phyloP scores from a whole-genome alignment of 2,113 vertebrate species.

The Corydoras sp. region DNA sequence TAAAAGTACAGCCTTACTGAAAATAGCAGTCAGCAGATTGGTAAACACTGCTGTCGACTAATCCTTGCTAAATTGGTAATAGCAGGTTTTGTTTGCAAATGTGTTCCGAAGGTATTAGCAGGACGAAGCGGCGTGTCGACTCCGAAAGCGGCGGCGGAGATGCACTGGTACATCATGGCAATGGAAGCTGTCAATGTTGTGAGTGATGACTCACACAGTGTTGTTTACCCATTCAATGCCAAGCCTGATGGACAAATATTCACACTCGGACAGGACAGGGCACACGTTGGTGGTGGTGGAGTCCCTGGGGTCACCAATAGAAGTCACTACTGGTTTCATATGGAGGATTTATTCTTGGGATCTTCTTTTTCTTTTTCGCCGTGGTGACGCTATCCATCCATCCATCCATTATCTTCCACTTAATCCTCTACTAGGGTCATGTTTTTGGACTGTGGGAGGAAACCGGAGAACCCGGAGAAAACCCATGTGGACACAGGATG shows the following conservation, averaged over 20 bases:
- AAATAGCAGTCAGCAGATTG: neutral
- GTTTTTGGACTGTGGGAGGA: too few species aligned
- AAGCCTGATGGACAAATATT: neutral
- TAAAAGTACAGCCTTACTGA: neutral
- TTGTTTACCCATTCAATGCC: slow-evolving; percentile 47
- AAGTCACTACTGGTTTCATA: neutral
- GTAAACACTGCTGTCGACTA: slow-evolving; percentile 14
- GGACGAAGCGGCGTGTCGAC: slow-evolving; percentile 17
- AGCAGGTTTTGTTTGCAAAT: slow-evolving; percentile 18
- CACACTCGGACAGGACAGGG: slow-evolving; percentile 1
- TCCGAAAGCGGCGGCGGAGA: neutral
- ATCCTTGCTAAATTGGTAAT: slow-evolving; percentile 36
- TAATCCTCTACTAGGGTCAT: too few species aligned
- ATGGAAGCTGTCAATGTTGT: slow-evolving; percentile 27
- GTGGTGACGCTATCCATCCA: too few species aligned
- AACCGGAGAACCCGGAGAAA: too few species aligned
- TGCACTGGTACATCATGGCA: slow-evolving; percentile 5
- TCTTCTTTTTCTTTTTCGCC: too few species aligned
- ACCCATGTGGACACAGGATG: too few species aligned
- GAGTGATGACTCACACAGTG: slow-evolving; percentile 44
- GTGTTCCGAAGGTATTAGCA: neutral
- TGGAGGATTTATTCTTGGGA: too few species aligned
- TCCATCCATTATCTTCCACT: too few species aligned
- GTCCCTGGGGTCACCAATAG: slow-evolving; percentile 38
- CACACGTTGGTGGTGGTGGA: slow-evolving; percentile 8